phyloP scores from a whole-genome alignment of 1,140 invertebrate genomes.

The Papilio xuthus region DNA sequence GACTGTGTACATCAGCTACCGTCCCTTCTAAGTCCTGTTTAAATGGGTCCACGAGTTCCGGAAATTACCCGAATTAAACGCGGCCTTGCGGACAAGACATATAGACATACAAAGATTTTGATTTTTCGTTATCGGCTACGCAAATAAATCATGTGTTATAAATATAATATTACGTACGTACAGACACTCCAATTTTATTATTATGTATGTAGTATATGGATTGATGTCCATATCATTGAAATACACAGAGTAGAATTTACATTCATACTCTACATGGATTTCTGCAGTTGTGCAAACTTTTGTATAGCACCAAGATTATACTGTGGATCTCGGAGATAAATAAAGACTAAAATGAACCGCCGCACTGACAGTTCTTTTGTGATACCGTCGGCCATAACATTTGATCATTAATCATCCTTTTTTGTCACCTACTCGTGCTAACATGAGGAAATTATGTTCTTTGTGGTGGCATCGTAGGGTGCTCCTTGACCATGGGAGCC shows the following conservation, averaged over 20 bases:
- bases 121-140: no score
- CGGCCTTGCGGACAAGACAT: no score
- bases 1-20: no score
- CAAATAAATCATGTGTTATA: no score
- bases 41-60: no score
- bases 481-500: conserved; percentile 63
- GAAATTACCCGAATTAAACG: no score
- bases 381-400: conserved; percentile 48
- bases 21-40: no score
- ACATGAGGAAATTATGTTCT: conserved; percentile 77
- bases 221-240: conserved; percentile 52
- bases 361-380: conserved; percentile 62
- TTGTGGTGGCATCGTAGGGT: conserved; percentile 67
- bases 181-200: no score
- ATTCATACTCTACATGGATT: conserved; percentile 2
- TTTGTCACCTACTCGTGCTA: conserved; percentile 71
- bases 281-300: conserved; percentile 29
- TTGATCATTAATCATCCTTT: conserved; percentile 74
- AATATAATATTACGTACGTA: no score
- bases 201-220: no score
- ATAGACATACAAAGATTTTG: no score
- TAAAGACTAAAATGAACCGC: conserved; percentile 55
- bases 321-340: conserved; percentile 41
- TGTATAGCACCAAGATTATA: conserved; percentile 18
- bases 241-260: conserved; percentile 30